These are phyloP conservation scores for Hybognathus amarus DNA, from an alignment of 2,797 vertebrate genomes.

Conservation along the genomic window DNA sequence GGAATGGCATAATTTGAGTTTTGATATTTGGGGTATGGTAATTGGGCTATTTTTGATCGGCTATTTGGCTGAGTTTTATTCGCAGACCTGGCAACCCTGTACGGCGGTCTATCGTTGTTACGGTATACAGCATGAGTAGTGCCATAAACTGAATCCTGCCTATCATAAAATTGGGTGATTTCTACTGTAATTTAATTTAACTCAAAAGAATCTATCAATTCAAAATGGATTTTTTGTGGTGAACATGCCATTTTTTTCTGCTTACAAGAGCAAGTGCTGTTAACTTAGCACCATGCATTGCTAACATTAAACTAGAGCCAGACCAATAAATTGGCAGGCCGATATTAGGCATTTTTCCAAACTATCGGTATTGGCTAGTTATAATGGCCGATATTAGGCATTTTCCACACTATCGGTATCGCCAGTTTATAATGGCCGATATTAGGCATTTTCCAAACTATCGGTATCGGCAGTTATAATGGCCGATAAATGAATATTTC, in stretches of 20 bases:
- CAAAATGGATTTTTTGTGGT: neutral
- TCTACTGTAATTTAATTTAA: fast-evolving
- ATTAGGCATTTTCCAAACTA: too few relatives aligned
- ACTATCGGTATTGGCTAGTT: too few relatives aligned
- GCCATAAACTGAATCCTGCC: neutral
- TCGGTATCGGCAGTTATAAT: too few relatives aligned
- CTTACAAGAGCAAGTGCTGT: neutral
- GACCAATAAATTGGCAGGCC: too few relatives aligned
- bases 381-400: too few relatives aligned
- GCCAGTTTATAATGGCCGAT: too few relatives aligned
- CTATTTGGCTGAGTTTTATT: neutral
- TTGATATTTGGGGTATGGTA: neutral
- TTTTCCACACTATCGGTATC: too few relatives aligned
- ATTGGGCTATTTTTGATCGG: neutral
- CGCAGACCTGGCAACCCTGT: neutral
- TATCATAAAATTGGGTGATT: neutral
- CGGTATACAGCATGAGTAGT: neutral
- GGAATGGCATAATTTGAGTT: neutral
- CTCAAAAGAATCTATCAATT: neutral
- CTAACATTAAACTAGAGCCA: neutral
- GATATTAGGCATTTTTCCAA: too few relatives aligned
- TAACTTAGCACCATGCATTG: conserved; percentile 11
- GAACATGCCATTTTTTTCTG: neutral
- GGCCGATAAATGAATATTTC: too few relatives aligned
- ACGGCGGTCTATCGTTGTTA: neutral